Percentiles rank a stretch among this genome's conserved stretches.
Evolutionary conservation across 1,140 invertebrate genomes (phyloP).

Genomic region (Bombus haemorrhoidalis): DNA sequence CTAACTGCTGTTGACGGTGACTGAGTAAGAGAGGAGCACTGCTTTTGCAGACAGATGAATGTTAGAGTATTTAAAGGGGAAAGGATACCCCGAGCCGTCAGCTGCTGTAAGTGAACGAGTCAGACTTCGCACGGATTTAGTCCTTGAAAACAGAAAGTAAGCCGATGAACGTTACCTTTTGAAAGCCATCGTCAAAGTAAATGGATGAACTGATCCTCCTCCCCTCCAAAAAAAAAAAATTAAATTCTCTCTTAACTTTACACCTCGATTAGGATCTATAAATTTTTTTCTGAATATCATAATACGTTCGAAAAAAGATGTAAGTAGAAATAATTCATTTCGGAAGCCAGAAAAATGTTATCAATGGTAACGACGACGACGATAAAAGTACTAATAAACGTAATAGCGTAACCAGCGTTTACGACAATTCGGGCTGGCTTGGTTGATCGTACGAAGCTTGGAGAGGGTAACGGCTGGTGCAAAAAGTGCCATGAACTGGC

Average conservation of each 20-base stretch:
- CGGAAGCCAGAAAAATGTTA: neutral
- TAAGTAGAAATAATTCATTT: neutral
- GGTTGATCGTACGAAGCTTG: neutral
- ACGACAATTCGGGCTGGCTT: conserved; percentile 40
- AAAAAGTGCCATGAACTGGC: conserved; percentile 48
- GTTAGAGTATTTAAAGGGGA: conserved; percentile 17
- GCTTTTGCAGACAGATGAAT: conserved; percentile 12
- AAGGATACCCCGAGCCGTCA: neutral
- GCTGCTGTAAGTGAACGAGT: neutral
- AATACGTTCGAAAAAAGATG: neutral
- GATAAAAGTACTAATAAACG: neutral
- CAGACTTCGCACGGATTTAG: conserved; percentile 27
- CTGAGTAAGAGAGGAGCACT: conserved; percentile 11
- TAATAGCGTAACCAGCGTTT: neutral
- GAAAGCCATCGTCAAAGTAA: neutral
- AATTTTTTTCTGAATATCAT: neutral
- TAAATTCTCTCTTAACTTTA: neutral
- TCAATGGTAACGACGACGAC: neutral
- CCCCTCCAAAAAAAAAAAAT: fast-evolving
- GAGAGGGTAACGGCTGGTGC: conserved; percentile 1
- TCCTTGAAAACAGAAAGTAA: neutral
- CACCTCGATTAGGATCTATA: neutral
- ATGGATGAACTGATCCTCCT: too few relatives aligned
- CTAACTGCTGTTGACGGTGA: conserved; percentile 28
- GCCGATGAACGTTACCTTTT: neutral